Conservation (phyloP, 2,113 vertebrate species). For the Sebastes fasciatus region DNA sequence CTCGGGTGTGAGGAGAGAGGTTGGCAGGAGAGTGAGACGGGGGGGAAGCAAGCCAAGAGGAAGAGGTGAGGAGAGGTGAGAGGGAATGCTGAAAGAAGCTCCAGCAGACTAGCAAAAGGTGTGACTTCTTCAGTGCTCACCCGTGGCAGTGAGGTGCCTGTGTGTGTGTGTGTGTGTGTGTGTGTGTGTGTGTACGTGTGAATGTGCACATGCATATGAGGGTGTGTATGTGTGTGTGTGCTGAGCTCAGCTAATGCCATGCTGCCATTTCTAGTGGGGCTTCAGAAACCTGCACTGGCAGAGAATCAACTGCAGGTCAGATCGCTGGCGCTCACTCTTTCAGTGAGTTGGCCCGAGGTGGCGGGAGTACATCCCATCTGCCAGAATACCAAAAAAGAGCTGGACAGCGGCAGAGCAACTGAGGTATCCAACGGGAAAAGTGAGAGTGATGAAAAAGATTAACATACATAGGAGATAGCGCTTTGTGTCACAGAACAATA, state of each 20-base stretch:
- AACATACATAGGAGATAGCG: neutral
- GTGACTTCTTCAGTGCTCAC: constrained; percentile 54
- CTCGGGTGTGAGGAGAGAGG: constrained; percentile 45
- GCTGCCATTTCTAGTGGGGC: constrained; percentile 66
- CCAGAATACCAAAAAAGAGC: constrained; percentile 66
- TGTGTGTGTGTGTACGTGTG: constrained; percentile 26
- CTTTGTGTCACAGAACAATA: neutral
- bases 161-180: constrained; percentile 35
- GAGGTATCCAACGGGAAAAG: constrained; percentile 12
- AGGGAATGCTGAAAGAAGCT: constrained; percentile 52
- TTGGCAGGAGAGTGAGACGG: constrained; percentile 34
- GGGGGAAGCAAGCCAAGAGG: constrained; percentile 28
- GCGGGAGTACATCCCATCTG: constrained; percentile 44
- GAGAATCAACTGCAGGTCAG: constrained; percentile 70
- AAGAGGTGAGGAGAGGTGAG: constrained; percentile 56
- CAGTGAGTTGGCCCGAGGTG: constrained; percentile 50
- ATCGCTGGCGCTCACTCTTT: constrained; percentile 51
- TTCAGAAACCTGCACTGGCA: constrained; percentile 69
- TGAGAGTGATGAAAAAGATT: constrained; percentile 1
- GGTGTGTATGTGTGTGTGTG: constrained; percentile 36
- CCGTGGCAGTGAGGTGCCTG: constrained; percentile 21
- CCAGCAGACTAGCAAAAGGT: constrained; percentile 23
- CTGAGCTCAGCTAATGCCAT: constrained; percentile 70
- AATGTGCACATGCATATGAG: constrained; percentile 18
- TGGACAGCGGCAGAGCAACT: constrained; percentile 1